phyloP scores from a whole-genome alignment of 1,140 invertebrate genomes.

The Sitodiplosis mosellana region DNA sequence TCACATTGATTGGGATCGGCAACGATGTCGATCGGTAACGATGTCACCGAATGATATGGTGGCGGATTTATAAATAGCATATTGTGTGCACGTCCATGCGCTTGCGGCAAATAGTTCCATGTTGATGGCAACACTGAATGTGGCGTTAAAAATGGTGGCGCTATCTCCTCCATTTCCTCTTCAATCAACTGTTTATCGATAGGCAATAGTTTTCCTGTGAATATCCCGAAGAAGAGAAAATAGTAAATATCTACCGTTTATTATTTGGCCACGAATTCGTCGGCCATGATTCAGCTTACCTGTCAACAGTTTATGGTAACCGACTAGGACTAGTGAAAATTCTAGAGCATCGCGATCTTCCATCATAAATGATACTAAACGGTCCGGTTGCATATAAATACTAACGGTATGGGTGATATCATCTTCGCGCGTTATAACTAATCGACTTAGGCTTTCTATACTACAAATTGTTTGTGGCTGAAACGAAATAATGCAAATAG shows the following conservation, averaged over 20 bases:
- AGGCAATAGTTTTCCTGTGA: conserved; percentile 30
- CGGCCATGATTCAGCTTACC: conserved; percentile 9
- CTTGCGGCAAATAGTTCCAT: conserved; percentile 55
- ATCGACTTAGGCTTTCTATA: conserved; percentile 54
- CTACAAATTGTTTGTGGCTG: conserved; percentile 61
- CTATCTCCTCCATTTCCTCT: conserved; percentile 39
- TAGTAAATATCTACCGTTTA: background rate
- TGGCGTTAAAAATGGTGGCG: conserved; percentile 58
- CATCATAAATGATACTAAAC: conserved; percentile 50
- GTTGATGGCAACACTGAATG: conserved; percentile 57
- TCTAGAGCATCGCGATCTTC: conserved; percentile 71
- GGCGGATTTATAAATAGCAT: conserved; percentile 29
- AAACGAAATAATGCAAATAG: conserved; percentile 12
- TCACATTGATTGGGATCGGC: conserved; percentile 7
- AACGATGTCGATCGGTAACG: conserved; percentile 1
- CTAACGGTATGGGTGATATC: conserved; percentile 47
- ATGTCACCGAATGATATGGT: conserved; percentile 32
- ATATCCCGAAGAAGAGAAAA: background rate
- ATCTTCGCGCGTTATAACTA: conserved; percentile 53
- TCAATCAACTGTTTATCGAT: conserved; percentile 40
- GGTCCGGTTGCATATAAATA: conserved; percentile 36
- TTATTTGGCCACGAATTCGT: no score
- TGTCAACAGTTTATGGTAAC: conserved; percentile 51
- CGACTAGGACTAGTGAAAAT: conserved; percentile 59
- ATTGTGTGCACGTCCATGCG: conserved; percentile 34